phyloP scores from a whole-genome alignment of 2,888 invertebrate genomes.

The Patella depressa region DNA sequence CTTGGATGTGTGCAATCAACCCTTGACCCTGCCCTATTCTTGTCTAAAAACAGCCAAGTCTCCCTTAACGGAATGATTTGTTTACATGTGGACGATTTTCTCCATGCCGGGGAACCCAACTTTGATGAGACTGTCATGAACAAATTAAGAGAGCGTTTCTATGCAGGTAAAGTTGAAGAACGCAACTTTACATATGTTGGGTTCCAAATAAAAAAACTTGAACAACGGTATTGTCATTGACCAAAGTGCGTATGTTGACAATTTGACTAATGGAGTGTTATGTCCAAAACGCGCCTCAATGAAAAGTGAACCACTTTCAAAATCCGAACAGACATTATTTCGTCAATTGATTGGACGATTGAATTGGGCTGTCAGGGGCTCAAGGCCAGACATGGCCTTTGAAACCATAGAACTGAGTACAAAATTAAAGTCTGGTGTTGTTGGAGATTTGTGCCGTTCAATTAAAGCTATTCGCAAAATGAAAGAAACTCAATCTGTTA shows the following conservation, averaged over 20 bases:
- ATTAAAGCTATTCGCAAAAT: slow-evolving; percentile 22
- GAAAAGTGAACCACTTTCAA: background rate
- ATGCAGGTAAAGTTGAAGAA: background rate
- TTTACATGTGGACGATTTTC: slow-evolving; percentile 26
- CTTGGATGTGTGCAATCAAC: slow-evolving; percentile 21
- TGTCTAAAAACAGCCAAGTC: background rate
- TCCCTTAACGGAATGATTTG: slow-evolving; percentile 11
- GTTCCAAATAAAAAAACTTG: slow-evolving; percentile 6
- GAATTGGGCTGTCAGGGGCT: slow-evolving; percentile 33
- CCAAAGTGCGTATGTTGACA: background rate
- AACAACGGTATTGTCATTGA: background rate
- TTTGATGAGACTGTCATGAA: slow-evolving; percentile 1
- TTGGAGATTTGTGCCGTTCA: slow-evolving; percentile 21
- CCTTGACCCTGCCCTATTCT: background rate
- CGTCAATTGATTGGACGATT: slow-evolving; percentile 18
- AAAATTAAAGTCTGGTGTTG: slow-evolving; percentile 30
- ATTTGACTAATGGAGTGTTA: background rate
- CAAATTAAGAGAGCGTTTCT: background rate
- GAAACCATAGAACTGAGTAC: slow-evolving; percentile 34
- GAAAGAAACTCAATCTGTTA: slow-evolving; percentile 29
- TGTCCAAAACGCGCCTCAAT: background rate
- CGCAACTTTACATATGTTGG: slow-evolving; percentile 18
- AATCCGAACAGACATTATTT: slow-evolving; percentile 4
- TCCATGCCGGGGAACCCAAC: slow-evolving; percentile 19
- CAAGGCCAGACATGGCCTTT: slow-evolving; percentile 33